Conservation (phyloP, 1,140 invertebrate genomes). For the Caenorhabditis elegans region DNA sequence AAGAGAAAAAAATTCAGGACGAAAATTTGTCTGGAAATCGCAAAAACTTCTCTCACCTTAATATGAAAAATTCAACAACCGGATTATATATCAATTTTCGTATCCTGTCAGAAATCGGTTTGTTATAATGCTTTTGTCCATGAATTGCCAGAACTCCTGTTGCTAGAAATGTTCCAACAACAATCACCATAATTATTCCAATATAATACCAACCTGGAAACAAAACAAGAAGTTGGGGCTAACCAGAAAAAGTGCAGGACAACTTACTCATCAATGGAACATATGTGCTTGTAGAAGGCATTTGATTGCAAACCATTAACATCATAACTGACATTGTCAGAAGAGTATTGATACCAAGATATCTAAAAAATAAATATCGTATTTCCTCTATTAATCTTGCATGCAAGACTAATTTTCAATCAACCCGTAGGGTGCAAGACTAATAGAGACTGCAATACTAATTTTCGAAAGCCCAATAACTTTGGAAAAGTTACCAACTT, state of each 20-base stretch:
- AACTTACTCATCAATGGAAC: conserved; percentile 61
- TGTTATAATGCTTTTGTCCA: conserved; percentile 41
- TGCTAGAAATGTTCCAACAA: conserved; percentile 60
- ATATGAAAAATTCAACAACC: conserved; percentile 40
- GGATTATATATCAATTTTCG: conserved; percentile 42
- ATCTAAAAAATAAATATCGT: conserved; percentile 35
- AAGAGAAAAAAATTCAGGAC: no score
- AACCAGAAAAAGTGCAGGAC: background rate
- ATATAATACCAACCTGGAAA: conserved; percentile 63
- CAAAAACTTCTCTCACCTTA: no score
- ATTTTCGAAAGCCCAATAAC: no score
- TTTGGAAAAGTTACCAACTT: no score
- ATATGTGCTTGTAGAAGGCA: conserved; percentile 64
- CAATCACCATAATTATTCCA: conserved; percentile 65
- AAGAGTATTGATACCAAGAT: conserved; percentile 64
- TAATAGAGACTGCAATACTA: no score
- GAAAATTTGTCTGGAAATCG: no score
- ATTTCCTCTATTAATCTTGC: no score
- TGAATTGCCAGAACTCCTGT: conserved; percentile 54
- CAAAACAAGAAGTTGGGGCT: no score
- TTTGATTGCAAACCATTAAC: conserved; percentile 64
- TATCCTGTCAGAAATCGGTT: conserved; percentile 45
- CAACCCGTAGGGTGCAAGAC: no score
- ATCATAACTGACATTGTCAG: conserved; percentile 64
- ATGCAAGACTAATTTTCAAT: no score